Percentiles rank a stretch among this genome's conserved stretches.
These are phyloP conservation scores for Chaetodon trifasciatus DNA, from an alignment of 2,797 vertebrate species.

Conservation along the genomic window DNA sequence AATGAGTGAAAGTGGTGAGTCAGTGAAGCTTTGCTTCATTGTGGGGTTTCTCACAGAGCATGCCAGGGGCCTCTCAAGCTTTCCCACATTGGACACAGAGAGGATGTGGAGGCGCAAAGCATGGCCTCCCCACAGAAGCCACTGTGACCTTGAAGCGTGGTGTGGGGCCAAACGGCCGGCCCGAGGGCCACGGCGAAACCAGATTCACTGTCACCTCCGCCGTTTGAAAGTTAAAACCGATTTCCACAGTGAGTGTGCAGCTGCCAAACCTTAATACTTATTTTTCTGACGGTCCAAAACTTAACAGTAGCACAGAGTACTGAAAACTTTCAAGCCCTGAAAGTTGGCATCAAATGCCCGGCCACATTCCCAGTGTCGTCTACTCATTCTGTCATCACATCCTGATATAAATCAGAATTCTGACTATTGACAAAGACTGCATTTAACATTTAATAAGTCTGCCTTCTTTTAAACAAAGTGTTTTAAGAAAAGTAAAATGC, in stretches of 20 bases:
- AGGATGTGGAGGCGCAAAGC: conserved; percentile 82
- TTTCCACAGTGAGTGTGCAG: conserved; percentile 21
- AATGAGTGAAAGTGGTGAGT: conserved; percentile 69
- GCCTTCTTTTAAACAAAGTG: not conserved
- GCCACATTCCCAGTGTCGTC: not conserved
- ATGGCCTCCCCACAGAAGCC: conserved; percentile 80
- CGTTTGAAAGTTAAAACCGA: conserved; percentile 40
- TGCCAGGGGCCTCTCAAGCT: conserved; percentile 79
- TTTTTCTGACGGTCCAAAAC: not conserved
- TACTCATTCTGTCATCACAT: not conserved
- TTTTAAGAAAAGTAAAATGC: not conserved
- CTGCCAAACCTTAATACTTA: not conserved
- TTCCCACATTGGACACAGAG: conserved; percentile 81
- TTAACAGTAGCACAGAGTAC: not conserved
- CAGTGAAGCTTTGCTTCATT: conserved; percentile 61
- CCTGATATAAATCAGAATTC: not conserved
- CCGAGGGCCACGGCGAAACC: conserved; percentile 59
- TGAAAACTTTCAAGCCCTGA: not conserved
- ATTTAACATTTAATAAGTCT: not conserved
- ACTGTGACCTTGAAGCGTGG: conserved; percentile 73
- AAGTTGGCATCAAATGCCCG: conserved; percentile 1
- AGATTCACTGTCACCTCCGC: conserved; percentile 44
- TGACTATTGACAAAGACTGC: not conserved
- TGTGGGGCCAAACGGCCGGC: conserved; percentile 64
- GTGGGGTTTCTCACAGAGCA: conserved; percentile 81